These are phyloP conservation scores for Brenthis daphne DNA, from an alignment of 2,888 invertebrate species.

Conservation along the genomic window DNA sequence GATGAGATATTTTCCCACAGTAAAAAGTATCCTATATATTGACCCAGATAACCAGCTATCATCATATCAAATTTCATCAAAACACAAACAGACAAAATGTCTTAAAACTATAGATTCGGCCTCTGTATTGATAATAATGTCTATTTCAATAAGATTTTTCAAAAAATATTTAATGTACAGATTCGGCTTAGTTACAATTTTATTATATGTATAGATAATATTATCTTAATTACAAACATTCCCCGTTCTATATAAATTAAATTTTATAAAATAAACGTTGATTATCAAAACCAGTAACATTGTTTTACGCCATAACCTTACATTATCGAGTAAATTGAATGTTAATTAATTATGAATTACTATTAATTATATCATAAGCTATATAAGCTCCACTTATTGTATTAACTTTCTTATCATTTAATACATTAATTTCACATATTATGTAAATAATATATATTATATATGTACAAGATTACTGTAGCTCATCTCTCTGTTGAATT, in stretches of 20 bases:
- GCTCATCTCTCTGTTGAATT: no score
- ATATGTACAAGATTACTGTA: neutral
- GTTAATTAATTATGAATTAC: slow-evolving; percentile 32
- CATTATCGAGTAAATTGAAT: slow-evolving; percentile 30
- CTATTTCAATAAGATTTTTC: no score
- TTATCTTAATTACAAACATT: neutral
- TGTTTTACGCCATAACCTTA: slow-evolving; percentile 22
- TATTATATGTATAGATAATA: no score
- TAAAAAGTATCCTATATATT: no score
- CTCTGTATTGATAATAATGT: no score
- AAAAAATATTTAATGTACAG: no score
- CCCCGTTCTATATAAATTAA: neutral
- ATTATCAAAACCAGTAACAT: slow-evolving; percentile 22
- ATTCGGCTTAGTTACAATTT: no score
- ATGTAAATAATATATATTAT: neutral
- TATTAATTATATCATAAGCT: slow-evolving; percentile 31
- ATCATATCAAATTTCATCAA: no score
- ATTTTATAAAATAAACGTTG: slow-evolving; percentile 13
- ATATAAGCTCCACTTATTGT: slow-evolving; percentile 16
- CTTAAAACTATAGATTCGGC: no score
- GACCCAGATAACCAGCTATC: no score
- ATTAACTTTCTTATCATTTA: slow-evolving; percentile 12
- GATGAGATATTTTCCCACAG: no score
- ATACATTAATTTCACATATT: slow-evolving; percentile 5
- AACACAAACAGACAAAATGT: no score